Percentiles rank a stretch among this genome's conserved stretches.
Evolutionary conservation across 2,888 invertebrate genomes (phyloP).

Genomic region (Dryocosmus kuriphilus): DNA sequence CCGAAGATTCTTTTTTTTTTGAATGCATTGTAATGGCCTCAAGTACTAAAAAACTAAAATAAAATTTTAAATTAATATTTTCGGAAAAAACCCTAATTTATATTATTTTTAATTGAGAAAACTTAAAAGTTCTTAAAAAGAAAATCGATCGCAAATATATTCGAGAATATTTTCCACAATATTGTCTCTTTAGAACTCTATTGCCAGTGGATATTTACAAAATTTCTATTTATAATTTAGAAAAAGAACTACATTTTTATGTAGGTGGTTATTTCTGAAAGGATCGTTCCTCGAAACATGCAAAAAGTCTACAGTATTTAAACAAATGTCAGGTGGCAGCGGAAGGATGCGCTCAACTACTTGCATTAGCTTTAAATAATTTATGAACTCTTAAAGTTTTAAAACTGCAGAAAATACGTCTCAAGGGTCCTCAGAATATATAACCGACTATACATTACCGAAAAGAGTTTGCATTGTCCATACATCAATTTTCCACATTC

Average conservation of each 20-base stretch:
- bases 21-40: too few relatives aligned
- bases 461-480: conserved; percentile 33
- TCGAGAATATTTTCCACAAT: too few relatives aligned
- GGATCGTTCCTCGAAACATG: background rate
- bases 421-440: background rate
- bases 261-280: background rate
- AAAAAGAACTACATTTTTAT: background rate
- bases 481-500: conserved; percentile 87
- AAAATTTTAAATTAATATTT: too few relatives aligned
- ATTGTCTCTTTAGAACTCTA: too few relatives aligned
- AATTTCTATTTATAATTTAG: background rate
- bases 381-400: background rate
- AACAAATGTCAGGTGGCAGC: too few relatives aligned
- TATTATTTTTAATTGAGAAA: too few relatives aligned
- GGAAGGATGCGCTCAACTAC: too few relatives aligned
- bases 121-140: too few relatives aligned
- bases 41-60: too few relatives aligned
- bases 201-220: background rate
- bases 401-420: background rate
- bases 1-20: too few relatives aligned
- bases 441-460: background rate
- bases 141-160: too few relatives aligned
- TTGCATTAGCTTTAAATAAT: background rate
- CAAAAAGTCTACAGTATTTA: background rate
- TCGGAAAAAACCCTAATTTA: too few relatives aligned